phyloP scores from a whole-genome alignment of 2,113 vertebrate species.

The Dasyurus viverrinus region DNA sequence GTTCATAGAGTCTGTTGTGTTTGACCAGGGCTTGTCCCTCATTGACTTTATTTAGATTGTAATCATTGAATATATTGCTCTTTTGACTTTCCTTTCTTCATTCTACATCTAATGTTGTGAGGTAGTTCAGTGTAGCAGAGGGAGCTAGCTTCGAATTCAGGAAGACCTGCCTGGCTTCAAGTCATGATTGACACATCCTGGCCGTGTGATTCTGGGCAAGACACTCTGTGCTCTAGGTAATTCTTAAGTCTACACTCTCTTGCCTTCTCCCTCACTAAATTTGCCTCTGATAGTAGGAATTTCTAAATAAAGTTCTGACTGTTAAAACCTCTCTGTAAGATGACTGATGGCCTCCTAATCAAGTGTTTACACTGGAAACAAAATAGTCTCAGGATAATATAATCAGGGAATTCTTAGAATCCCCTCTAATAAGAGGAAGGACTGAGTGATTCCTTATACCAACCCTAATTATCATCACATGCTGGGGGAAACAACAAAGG shows the following conservation, averaged over 20 bases:
- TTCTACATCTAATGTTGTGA: not conserved
- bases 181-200: not conserved
- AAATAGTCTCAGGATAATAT: not conserved
- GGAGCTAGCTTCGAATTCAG: not conserved
- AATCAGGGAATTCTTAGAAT: not conserved
- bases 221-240: not conserved
- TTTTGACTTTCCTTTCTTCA: not conserved
- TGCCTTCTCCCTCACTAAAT: not conserved
- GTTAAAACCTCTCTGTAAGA: not conserved
- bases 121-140: not conserved
- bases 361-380: not conserved
- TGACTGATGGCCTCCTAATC: not conserved
- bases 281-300: not conserved
- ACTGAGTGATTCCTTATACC: not conserved
- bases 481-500: too few relatives aligned
- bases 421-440: not conserved
- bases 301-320: not conserved
- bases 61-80: not conserved
- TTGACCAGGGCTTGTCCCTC: not conserved
- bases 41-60: not conserved
- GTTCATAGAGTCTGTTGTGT: not conserved
- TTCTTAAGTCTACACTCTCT: not conserved
- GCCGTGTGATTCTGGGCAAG: not conserved
- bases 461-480: too few relatives aligned
- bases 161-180: not conserved